Evolutionary conservation across 2,888 invertebrate species (phyloP), one percentile per base, ranked within the genome.

Genomic region (Trissolcus brochymenae): DNA sequence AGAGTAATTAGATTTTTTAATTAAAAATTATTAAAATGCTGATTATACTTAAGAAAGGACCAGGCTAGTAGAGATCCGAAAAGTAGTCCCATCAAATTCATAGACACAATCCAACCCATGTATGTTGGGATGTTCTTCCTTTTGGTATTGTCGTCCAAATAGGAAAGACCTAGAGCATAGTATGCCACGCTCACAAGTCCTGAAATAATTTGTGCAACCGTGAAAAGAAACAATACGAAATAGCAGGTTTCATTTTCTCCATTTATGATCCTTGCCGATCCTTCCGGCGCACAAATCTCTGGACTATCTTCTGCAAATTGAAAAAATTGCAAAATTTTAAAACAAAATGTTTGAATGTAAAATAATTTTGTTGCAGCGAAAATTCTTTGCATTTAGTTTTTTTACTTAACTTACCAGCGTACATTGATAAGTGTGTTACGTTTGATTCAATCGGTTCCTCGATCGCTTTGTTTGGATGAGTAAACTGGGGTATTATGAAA

Each of bases 131-230:
- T 90, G 55, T 91, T 90, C 59, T 90, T 87, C 17, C 89, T 90
- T 21, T 90, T 88, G 0, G 91, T 91, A 82, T 93, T 93, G 80
- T 93, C 93, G 76, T 93, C 93, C 7, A 93, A 87, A 80, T 92
- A 93, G 4, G 91, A 91, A 17, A 93, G 86, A 6, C 92, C 93
- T 16, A 92, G 89, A 0, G 91, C 89, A 53, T 90, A 91, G 80
- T 91, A 92, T 0, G 91, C 90, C 35, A 91, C 83, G 14, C 89
- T 89, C 0, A 89, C 90, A 68, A 91, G 83, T 60, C 91, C 91
- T 57, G 89, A 85, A 0, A 90, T 83, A 56, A 92, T 81, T 82
- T 92, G 92, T 0, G 91, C 88, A 0, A 90, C 72, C 53, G 91
- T 89, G 6, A 93, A 83, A 77, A 92, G 82, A 9, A 84, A 81